A percentile compares a stretch with the other conserved stretches of the same genome.
phyloP scores from a whole-genome alignment of 1,140 invertebrate genomes.

The Eupristina koningsbergeri region DNA sequence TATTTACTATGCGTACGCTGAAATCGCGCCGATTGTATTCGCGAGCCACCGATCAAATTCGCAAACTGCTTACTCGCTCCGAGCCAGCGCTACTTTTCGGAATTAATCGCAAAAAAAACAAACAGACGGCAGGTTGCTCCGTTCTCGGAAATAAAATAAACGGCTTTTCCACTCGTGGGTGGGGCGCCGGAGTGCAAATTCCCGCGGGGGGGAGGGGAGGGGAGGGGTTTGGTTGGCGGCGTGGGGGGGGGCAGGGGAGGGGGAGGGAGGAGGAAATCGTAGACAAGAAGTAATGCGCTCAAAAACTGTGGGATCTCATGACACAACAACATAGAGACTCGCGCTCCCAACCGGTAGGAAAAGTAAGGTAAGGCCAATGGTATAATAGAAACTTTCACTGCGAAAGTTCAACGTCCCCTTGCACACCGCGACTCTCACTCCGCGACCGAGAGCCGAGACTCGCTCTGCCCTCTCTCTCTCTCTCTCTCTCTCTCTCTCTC shows the following conservation, averaged over 20 bases:
- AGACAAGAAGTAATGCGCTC: background rate
- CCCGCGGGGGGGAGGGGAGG: no score
- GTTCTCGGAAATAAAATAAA: no score
- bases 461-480: slow-evolving; percentile 38
- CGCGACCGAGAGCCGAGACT: slow-evolving; percentile 50
- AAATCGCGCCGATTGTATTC: background rate
- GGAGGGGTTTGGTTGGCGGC: no score
- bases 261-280: background rate
- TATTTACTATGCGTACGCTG: background rate
- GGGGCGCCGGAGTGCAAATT: no score
- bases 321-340: slow-evolving; percentile 63
- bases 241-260: background rate
- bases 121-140: no score
- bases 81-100: no score
- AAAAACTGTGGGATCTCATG: slow-evolving; percentile 62
- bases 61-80: no score
- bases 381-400: slow-evolving; percentile 75
- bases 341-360: slow-evolving; percentile 68
- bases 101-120: no score
- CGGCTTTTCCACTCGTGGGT: no score
- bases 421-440: slow-evolving; percentile 65
- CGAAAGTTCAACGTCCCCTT: slow-evolving; percentile 71
- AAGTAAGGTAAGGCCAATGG: slow-evolving; percentile 74
- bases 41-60: no score
- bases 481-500: slow-evolving; percentile 49